Evolutionary conservation across 2,113 vertebrate genomes (phyloP).

Genomic region (Meriones unguiculatus): DNA sequence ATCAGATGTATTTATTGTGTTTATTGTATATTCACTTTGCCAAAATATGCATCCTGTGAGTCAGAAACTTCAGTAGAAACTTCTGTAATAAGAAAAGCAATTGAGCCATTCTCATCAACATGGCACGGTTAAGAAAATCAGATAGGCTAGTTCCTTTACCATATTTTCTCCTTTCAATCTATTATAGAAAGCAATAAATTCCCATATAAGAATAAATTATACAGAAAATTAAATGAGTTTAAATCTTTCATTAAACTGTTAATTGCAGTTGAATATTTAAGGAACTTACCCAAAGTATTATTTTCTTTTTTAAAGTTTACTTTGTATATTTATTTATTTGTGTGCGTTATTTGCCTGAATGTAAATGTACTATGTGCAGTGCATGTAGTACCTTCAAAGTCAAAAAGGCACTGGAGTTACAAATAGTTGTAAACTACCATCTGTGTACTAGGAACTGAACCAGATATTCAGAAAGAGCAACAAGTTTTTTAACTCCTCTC

Average conservation of each 20-base stretch:
- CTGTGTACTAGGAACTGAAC: background rate
- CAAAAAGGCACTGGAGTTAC: background rate
- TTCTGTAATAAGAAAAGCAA: background rate
- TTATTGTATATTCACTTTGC: background rate
- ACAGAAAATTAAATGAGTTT: background rate
- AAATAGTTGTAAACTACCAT: background rate
- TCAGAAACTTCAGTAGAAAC: background rate
- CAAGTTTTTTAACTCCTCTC: background rate
- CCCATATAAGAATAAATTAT: background rate
- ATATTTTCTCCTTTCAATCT: background rate
- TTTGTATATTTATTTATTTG: background rate
- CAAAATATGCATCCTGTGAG: background rate
- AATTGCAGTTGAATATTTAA: background rate
- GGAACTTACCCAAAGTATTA: background rate
- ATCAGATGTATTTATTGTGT: background rate
- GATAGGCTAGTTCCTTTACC: background rate
- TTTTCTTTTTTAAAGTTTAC: background rate
- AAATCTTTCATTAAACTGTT: background rate
- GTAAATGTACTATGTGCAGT: background rate
- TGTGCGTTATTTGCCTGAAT: background rate
- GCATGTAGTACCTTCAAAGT: background rate
- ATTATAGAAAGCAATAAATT: background rate
- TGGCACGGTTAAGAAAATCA: background rate
- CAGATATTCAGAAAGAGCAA: background rate
- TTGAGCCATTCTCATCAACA: background rate